Percentiles rank a stretch among this genome's conserved stretches.
Evolutionary conservation across 2,797 vertebrate genomes (phyloP).

Genomic region (Acanthiza pusilla): DNA sequence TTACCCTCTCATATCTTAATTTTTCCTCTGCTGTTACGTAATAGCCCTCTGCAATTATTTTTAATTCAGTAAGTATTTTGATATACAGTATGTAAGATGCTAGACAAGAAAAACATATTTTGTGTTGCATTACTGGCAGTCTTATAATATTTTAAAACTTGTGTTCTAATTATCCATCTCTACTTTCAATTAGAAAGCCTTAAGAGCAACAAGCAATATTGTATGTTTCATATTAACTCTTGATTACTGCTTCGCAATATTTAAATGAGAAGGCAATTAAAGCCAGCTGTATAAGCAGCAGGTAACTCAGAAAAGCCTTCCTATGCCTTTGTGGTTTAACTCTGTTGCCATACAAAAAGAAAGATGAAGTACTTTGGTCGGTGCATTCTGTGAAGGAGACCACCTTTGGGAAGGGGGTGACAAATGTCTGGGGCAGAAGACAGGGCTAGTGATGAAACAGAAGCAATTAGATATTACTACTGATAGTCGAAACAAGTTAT

Average conservation of each 20-base stretch:
- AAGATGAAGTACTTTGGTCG: neutral
- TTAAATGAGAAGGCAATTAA: conserved; percentile 37
- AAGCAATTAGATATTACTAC: neutral
- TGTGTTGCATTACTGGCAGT: neutral
- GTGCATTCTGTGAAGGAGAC: neutral
- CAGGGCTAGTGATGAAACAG: neutral
- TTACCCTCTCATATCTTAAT: neutral
- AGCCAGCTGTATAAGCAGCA: conserved; percentile 27
- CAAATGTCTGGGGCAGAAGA: neutral
- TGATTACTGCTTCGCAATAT: conserved; percentile 1
- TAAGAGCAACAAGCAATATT: neutral
- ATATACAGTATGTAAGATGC: neutral
- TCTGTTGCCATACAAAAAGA: neutral
- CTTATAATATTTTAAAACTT: neutral
- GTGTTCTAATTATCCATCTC: neutral
- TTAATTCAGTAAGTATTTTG: neutral
- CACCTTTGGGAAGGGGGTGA: neutral
- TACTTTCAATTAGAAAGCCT: conserved; percentile 9
- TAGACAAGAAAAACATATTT: neutral
- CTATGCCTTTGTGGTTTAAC: neutral
- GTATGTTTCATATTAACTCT: neutral
- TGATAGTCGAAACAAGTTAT: neutral
- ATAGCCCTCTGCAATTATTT: neutral
- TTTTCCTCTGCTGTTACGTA: neutral
- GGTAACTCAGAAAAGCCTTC: neutral